Base-by-base conservation (phyloP, 2,888 invertebrate genomes). In the Anodontia alba region DNA sequence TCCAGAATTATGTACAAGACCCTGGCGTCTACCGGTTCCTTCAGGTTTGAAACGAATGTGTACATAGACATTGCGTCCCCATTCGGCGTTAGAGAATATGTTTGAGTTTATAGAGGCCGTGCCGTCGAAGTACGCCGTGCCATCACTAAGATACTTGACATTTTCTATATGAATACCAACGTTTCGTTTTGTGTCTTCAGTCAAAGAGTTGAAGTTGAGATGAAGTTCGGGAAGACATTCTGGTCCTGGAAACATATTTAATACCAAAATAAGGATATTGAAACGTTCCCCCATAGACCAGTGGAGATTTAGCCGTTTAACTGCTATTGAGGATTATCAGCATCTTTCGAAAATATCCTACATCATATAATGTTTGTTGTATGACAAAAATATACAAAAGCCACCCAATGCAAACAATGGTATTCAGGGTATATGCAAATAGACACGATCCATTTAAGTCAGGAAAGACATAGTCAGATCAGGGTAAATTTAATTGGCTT, bases 1-100 rank as follows among this genome's bases (percentile, higher is more conserved):
- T 17, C 86, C 86, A n/a, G 86, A 86, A 42, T 86, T 86, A 42
- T 86, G 86, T 3, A 86, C 66, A 43, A 86, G 68, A 8, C 81
- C 83, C 31, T 86, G 86, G 10, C 38, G 75, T 1, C 69, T 46
- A n/a, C 79, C 83, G 7, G 74, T 72, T 8, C 80, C 81, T 66
- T 78, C 73, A 1, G 86, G 83, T 66, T 83, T 86, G 54, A 86
- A 86, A 33, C 81, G 76, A 51, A 86, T 83, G 43, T 83, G 77
- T 0, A 83, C 70, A 62, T 74, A 83, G 2, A 86, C 86, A 26
- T 86, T 73, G 31, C 66, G 29, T 7, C 86, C 86, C 86, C 86
- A 86, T 43, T 83, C 83, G 5, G 83, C 69, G 72, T 86, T 86
- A 1, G 86, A 73, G 78, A 86, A 86, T 31, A 86, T 86, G 57